These are phyloP conservation scores for Choristoneura fumiferana DNA, from an alignment of 1,140 invertebrate species.

Conservation along the genomic window DNA sequence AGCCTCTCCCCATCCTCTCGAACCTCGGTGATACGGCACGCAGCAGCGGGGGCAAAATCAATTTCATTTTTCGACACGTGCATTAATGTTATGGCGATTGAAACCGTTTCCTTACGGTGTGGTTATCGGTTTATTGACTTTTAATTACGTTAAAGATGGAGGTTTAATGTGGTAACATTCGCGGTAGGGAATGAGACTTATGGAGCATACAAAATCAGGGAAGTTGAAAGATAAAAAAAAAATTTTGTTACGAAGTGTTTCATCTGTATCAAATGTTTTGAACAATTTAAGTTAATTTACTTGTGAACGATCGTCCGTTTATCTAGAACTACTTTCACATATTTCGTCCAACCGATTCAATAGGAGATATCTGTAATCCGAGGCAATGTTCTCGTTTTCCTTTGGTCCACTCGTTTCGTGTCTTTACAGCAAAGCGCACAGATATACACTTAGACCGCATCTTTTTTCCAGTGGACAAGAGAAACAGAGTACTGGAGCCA, in stretches of 20 bases:
- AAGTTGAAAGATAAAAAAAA: too few relatives aligned
- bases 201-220: too few relatives aligned
- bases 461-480: conserved; percentile 20
- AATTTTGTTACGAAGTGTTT: too few relatives aligned
- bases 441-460: conserved; percentile 46
- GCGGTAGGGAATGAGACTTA: background rate
- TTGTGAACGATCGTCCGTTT: too few relatives aligned
- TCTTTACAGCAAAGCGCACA: conserved; percentile 60
- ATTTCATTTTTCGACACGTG: conserved; percentile 76
- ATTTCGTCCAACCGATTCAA: conserved; percentile 31
- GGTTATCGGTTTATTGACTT: conserved; percentile 3
- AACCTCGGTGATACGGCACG: conserved; percentile 71
- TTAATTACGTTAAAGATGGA: background rate
- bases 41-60: conserved; percentile 68
- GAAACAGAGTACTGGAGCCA: conserved; percentile 11
- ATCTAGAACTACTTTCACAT: conserved; percentile 7
- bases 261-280: too few relatives aligned
- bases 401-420: conserved; percentile 61
- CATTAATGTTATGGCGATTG: conserved; percentile 66
- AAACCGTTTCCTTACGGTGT: conserved; percentile 35
- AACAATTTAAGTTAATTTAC: too few relatives aligned
- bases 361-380: conserved; percentile 50
- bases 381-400: conserved; percentile 59
- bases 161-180: background rate
- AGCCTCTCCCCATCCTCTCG: conserved; percentile 63